Evolutionary conservation across 1,140 invertebrate species (phyloP), one percentile per base, ranked within the genome.

Genomic region (Atopsyche davidsoni): DNA sequence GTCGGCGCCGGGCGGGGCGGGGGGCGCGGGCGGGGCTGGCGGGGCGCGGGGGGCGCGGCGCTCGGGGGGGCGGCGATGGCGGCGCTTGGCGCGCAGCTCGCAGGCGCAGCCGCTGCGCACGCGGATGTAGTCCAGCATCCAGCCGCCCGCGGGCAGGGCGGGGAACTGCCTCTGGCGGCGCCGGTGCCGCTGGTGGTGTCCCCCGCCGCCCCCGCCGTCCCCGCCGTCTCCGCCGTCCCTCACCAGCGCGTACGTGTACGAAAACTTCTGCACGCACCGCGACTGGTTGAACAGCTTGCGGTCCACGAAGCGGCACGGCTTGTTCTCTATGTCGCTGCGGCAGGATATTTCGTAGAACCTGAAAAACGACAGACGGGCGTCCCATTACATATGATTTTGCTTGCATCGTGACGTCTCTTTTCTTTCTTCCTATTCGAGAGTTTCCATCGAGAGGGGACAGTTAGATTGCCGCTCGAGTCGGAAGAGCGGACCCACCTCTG

Each of bases 171-270:
- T 48, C 46, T 67, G 65, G 6, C 69, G 70, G 51, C 67, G 62
- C 46, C 76, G 77, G 36, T 59, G 58, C 17, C 55, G 51, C 43
- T 67, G 67, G 11, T 69, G 69, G 53, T 68, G 60, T 48, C 75
- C 75, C 59, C 71, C 74, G 58, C 76, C 52, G n/a, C n/a, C n/a
- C n/a, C n/a, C n/a, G 39, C 64, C 60, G 36, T 14, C 6, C 3
- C 61, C 55, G 0, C 64, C 64, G 17, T 36, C 39, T 3, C 51
- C 51, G 14, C 23, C 17, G 53, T 77, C 72, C 56, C 76, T 73
- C 18, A 91, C 83, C 45, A 92, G 76, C 10, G 89, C 89, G 67
- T 92, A 93, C 1, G 83, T 81, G 62, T 85, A 92, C n/a, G 85
- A 85, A 67, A 85, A 87, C 65, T 85, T 83, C 66, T 92, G 89